A percentile compares a stretch with the other conserved stretches of the same genome.
Evolutionary conservation across 2,113 vertebrate genomes (phyloP).

Genomic region (Microcebus tavaratra): DNA sequence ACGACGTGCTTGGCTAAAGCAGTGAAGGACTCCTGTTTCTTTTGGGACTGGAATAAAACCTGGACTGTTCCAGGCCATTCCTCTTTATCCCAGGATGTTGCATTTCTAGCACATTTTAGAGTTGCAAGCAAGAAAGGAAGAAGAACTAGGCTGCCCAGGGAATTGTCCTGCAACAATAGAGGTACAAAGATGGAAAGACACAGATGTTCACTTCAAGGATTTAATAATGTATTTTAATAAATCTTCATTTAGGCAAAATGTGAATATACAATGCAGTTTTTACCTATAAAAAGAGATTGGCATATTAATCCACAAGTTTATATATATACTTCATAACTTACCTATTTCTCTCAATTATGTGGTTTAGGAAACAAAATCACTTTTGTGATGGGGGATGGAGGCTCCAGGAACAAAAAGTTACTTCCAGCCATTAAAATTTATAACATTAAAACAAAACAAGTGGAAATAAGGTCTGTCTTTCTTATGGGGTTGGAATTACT

Average conservation of each 20-base stretch:
- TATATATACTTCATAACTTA: not conserved
- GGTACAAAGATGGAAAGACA: not conserved
- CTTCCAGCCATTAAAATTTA: not conserved
- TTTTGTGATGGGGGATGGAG: not conserved
- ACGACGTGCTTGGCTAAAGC: not conserved
- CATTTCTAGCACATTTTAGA: not conserved
- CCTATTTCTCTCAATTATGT: not conserved
- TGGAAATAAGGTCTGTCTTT: not conserved
- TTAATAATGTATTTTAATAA: not conserved
- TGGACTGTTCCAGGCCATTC: not conserved
- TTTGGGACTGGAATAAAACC: not conserved
- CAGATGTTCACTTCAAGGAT: not conserved
- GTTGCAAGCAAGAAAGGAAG: not conserved
- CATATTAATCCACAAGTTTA: not conserved
- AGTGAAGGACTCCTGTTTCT: not conserved
- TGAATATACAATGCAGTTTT: not conserved
- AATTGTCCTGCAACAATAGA: not conserved
- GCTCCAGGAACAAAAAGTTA: not conserved
- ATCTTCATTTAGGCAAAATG: slow-evolving; percentile 3
- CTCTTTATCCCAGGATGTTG: not conserved
- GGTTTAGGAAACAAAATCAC: not conserved
- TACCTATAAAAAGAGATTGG: not conserved
- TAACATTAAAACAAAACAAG: not conserved
- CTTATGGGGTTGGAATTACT: not conserved
- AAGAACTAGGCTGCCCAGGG: not conserved